These are phyloP conservation scores for Ichneumon xanthorius DNA, from an alignment of 2,888 invertebrate species.

Conservation along the genomic window DNA sequence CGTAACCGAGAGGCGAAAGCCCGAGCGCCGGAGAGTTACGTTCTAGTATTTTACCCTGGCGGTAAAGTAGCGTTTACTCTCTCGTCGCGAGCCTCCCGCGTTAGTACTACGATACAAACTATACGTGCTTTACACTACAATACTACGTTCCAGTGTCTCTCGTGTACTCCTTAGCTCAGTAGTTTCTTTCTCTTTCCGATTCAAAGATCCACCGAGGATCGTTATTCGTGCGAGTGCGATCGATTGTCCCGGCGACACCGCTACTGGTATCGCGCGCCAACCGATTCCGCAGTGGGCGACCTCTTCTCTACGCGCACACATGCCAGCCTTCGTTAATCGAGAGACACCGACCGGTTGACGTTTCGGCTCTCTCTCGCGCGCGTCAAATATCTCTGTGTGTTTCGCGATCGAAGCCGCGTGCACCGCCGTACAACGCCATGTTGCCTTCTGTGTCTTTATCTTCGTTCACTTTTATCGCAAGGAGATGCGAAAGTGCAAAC, in stretches of 20 bases:
- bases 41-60: constrained; percentile 81
- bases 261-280: constrained; percentile 15
- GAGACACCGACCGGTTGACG: constrained; percentile 61
- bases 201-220: constrained; percentile 3
- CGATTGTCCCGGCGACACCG: constrained; percentile 8
- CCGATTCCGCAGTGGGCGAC: constrained; percentile 39
- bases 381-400: constrained; percentile 15
- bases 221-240: not conserved
- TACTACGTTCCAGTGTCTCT: constrained; percentile 3
- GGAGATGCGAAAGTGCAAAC: constrained; percentile 4
- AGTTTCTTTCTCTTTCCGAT: not conserved
- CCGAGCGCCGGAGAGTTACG: constrained; percentile 72
- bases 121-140: not conserved
- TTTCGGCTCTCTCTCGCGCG: constrained; percentile 17
- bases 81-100: constrained; percentile 67
- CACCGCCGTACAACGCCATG: constrained; percentile 59
- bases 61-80: constrained; percentile 77
- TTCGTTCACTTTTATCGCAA: not conserved
- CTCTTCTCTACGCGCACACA: constrained; percentile 9
- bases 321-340: constrained; percentile 10
- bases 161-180: not conserved
- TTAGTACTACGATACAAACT: constrained; percentile 38
- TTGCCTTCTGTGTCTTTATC: constrained; percentile 40
- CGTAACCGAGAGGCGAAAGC: constrained; percentile 75
- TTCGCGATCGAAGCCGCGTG: constrained; percentile 18